Evolutionary conservation across 2,113 vertebrate genomes (phyloP), one percentile per base, ranked within the genome.

Genomic region (Eurypyga helias): DNA sequence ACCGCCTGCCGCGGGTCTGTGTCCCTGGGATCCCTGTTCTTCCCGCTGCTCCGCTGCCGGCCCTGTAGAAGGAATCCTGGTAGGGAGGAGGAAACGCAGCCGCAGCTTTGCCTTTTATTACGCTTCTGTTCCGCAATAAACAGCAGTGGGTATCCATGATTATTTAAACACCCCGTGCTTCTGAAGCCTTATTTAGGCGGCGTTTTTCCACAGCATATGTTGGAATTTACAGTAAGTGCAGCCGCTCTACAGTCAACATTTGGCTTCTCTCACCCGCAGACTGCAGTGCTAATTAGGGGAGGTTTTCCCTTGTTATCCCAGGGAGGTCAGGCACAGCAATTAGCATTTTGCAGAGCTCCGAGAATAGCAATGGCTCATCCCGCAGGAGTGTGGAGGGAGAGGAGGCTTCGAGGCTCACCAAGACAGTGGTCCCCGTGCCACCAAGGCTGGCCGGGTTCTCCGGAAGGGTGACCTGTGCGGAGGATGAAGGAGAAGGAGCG

Each of bases 181-280:
- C 97, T 65, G 87, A 61, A 98, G 93, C 95, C 97, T 96, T 96
- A 96, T 96, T 98, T 97, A 95, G 96, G 96, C 34, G 67, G 96
- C 88, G 77, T 96, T 97, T 94, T 97, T 95, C 92, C 70, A 48
- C 83, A 88, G 97, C 97, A 97, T 97, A 96, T 97, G 98, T 95
- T 97, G 98, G 96, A 97, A 98, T 97, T 98, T 96, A 97, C 95
- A 95, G 98, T 86, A 87, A 97, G 97, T 86, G 95, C 97, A 95
- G 94, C 96, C 83, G n/a, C 94, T 95, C 96, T 34, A 52, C 97
- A 88, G 96, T 96, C 97, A 98, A 96, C 97, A 96, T 96, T 98
- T 97, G 97, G 96, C 96, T 98, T 96, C 95, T 75, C 96, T 97
- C 96, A 95, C 96, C 96, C 96, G 67, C 90, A 51, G 25, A 87